These are phyloP conservation scores for Phalacrocorax brasilianus DNA, from an alignment of 2,113 vertebrate genomes.

Conservation along the genomic window DNA sequence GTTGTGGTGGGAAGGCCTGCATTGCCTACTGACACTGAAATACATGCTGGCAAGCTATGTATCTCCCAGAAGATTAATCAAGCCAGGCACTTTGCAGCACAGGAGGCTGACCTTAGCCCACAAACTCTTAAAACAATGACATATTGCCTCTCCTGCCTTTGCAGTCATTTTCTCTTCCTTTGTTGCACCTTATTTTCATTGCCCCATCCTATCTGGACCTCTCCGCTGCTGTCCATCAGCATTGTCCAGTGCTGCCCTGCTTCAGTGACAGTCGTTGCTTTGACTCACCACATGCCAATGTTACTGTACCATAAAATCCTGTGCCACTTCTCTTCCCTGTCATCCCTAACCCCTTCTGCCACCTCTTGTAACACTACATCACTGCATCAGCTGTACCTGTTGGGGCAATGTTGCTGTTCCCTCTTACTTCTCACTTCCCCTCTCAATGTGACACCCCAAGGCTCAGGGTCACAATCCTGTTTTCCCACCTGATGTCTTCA, in stretches of 20 bases:
- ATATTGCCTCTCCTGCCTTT: background rate
- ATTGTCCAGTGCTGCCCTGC: background rate
- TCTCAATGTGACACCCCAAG: background rate
- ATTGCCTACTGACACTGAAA: background rate
- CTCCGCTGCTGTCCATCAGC: background rate
- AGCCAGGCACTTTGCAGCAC: background rate
- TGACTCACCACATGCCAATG: background rate
- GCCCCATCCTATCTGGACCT: background rate
- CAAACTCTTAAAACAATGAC: background rate
- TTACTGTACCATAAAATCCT: background rate
- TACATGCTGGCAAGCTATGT: background rate
- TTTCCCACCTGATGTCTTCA: background rate
- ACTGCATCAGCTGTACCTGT: background rate
- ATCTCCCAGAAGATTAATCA: background rate
- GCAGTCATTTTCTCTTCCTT: background rate
- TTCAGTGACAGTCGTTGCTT: background rate
- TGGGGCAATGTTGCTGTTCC: background rate
- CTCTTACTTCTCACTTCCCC: background rate
- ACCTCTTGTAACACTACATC: background rate
- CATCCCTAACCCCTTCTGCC: background rate
- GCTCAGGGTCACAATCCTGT: background rate
- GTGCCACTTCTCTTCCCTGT: background rate
- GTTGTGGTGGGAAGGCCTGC: background rate
- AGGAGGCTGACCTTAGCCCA: background rate
- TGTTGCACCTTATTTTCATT: background rate